Evolutionary conservation across 2,888 invertebrate species (phyloP), one percentile per base, ranked within the genome.

Genomic region (Habrosyne pyritoides): DNA sequence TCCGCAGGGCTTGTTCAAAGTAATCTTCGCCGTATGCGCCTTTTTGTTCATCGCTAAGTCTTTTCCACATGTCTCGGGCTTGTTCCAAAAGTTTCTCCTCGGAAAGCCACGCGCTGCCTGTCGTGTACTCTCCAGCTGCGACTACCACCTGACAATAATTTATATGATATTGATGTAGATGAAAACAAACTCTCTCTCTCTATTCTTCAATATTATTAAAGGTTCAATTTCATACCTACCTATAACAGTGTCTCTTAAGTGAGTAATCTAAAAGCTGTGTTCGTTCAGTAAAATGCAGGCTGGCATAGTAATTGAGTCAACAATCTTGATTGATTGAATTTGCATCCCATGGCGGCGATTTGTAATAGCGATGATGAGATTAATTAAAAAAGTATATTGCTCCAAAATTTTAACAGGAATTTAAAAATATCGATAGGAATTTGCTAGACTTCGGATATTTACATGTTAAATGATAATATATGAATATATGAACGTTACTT

Each of bases 1-100:
- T 95, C 53, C 96, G 93, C 75, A 97, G 94, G 57, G 96, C 96
- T 62, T 94, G 94, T 79, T 97, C 97, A 83, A 97, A 98, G 82
- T 97, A 95, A 77, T 96, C 95, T 84, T 97, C 95, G 10, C 96
- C 96, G 79, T 97, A 97, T 64, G 96, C 95, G 33, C 94, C 94
- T 73, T 95, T 94, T 74, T 95, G 95, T 77, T 96, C 96, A 77
- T 96, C 96, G 68, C 96, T 95, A 56, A 95, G 94, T 69, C 97
- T 87, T 78, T 95, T 95, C 97, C 97, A 97, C 97, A 97, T 97
- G 72, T 96, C 95, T 60, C 95, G 94, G 6, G 97, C 97, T 87
- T 94, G 94, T 72, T 95, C 95, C 60, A 95, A 83, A 67, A 95
- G 87, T 63, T 94, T 93, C 59, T 93, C 94, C 66, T 96, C 96